phyloP scores from a whole-genome alignment of 2,888 invertebrate species.

The Agriotes lineatus region DNA sequence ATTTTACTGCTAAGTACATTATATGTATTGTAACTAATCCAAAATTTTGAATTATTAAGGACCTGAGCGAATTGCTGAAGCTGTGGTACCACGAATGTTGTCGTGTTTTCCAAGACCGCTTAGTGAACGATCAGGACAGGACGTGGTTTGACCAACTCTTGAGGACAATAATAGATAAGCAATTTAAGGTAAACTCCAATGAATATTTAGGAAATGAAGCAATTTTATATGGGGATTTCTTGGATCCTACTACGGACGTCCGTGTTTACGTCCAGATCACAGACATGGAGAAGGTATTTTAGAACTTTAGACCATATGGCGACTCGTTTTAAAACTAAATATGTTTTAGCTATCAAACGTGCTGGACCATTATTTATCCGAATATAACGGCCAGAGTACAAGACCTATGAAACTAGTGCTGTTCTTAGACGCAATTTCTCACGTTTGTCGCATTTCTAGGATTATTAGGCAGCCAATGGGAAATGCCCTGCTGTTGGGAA shows the following conservation, averaged over 20 bases:
- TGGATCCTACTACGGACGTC: slow-evolving; percentile 69
- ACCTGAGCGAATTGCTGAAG: slow-evolving; percentile 73
- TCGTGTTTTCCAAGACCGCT: slow-evolving; percentile 88
- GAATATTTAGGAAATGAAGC: slow-evolving; percentile 68
- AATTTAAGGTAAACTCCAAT: slow-evolving; percentile 69
- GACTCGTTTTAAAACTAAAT: too few species aligned
- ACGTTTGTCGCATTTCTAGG: slow-evolving; percentile 82
- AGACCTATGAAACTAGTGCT: slow-evolving; percentile 85
- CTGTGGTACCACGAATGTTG: slow-evolving; percentile 93
- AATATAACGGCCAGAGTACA: slow-evolving; percentile 81
- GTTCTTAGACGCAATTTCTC: slow-evolving; percentile 85
- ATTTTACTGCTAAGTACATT: too few species aligned
- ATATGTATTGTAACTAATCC: too few species aligned
- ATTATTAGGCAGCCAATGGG: slow-evolving; percentile 88
- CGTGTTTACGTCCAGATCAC: slow-evolving; percentile 75
- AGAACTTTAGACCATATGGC: too few species aligned
- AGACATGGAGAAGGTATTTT: slow-evolving; percentile 71
- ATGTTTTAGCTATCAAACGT: slow-evolving; percentile 48
- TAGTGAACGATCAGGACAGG: slow-evolving; percentile 83
- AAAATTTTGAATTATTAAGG: slow-evolving; percentile 58
- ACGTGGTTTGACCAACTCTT: slow-evolving; percentile 78
- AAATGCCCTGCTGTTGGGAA: slow-evolving; percentile 84
- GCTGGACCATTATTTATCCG: slow-evolving; percentile 74
- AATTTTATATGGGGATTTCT: slow-evolving; percentile 79
- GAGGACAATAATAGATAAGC: slow-evolving; percentile 69